Evolutionary conservation across 2,797 vertebrate species (phyloP).

Genomic region (Anguilla anguilla): DNA sequence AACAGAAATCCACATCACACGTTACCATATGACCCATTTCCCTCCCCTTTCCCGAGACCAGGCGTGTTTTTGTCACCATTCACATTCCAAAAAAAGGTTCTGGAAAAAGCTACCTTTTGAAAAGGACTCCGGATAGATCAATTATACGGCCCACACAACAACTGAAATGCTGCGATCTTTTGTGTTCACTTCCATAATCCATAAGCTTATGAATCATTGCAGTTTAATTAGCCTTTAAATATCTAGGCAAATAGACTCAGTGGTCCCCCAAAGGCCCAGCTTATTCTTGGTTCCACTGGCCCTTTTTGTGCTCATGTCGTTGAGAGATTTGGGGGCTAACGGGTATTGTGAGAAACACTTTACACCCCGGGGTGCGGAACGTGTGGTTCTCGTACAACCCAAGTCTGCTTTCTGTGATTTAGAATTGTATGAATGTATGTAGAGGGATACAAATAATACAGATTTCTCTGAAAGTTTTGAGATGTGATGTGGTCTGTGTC

Average conservation of each 20-base stretch:
- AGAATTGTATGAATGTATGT: slow-evolving; percentile 74
- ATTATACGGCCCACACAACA: neutral
- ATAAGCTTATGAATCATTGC: neutral
- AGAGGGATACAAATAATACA: slow-evolving; percentile 65
- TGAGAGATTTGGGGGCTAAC: neutral
- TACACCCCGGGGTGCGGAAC: neutral
- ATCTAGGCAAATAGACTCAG: slow-evolving; percentile 16
- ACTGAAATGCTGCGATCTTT: neutral
- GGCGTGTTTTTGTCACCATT: neutral
- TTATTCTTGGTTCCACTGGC: neutral
- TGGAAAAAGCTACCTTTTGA: neutral
- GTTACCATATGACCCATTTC: neutral
- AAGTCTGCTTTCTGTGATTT: slow-evolving; percentile 46
- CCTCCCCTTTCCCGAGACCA: neutral
- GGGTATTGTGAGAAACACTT: neutral
- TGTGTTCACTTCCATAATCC: neutral
- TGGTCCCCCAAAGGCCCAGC: neutral
- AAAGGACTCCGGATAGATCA: neutral
- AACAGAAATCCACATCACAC: neutral
- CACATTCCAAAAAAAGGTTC: neutral
- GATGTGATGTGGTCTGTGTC: slow-evolving; percentile 34
- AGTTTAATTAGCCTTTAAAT: neutral
- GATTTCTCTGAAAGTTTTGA: slow-evolving; percentile 53
- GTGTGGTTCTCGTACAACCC: neutral
- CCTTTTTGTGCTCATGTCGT: neutral